These are phyloP conservation scores for Trichonephila clavata DNA, from an alignment of 1,140 invertebrate genomes.

Conservation along the genomic window DNA sequence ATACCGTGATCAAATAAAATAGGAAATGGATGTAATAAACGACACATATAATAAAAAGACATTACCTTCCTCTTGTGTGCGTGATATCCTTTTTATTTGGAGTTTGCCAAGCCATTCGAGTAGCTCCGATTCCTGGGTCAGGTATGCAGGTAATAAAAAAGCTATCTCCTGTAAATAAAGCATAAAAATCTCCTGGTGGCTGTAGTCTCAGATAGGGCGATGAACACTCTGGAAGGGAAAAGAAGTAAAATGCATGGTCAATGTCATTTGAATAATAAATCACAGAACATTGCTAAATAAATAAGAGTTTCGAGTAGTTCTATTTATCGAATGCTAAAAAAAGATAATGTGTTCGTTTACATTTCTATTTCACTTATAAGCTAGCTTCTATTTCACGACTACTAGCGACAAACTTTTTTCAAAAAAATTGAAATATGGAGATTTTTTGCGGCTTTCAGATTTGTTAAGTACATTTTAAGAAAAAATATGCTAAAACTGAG, in stretches of 20 bases:
- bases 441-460: no score
- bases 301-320: no score
- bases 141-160: constrained; percentile 78
- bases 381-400: no score
- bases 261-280: no score
- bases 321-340: no score
- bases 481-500: no score
- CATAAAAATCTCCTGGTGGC: constrained; percentile 65
- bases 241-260: neutral
- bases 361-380: no score
- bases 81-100: constrained; percentile 75
- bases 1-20: neutral
- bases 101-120: constrained; percentile 76
- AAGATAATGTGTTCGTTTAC: no score
- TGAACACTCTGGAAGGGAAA: neutral
- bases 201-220: constrained; percentile 26
- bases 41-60: neutral
- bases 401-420: no score
- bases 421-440: no score
- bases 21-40: neutral
- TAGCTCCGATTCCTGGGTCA: constrained; percentile 62
- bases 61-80: constrained; percentile 77
- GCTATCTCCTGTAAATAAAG: constrained; percentile 77
- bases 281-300: no score
- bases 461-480: no score